Evolutionary conservation across 2,888 invertebrate species (phyloP), one percentile per base, ranked within the genome.

Genomic region (Agrilus biguttatus): DNA sequence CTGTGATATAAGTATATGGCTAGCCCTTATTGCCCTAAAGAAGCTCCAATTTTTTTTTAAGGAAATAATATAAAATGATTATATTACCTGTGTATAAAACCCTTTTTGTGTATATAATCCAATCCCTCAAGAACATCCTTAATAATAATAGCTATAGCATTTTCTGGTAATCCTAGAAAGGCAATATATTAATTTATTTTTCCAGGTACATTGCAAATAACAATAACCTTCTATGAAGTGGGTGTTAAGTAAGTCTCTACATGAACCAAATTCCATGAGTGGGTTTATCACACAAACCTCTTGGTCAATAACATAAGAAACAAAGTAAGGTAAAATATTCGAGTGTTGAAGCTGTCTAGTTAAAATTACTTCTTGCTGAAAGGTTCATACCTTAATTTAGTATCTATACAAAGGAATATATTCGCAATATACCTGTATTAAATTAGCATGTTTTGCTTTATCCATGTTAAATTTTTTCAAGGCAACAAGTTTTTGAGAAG

Each of bases 261-360:
- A 86, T 1, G 90, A 90, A 3, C 90, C 86, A 59, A 80, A 86
- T 21, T 78, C 81, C 83, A 89, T 85, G 8, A 88, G 70, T 0
- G 90, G 90, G 51, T 83, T 80, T 13, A 90, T 76, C 6, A 85
- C 75, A 65, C 81, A 86, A 32, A 92, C 70, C 60, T 87, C 82
- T 36, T 75, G 74, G n/a, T 79, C 80, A 44, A 75, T 72, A 1
- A 89, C 82, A 66, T 90, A 91, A 4, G 84, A 77, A 32, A 80
- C 78, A 50, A 80, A 67, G 59, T 83, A 82, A 21, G 80, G 78
- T 36, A 89, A 69, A 42, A 92, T 75, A 62, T 88, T 85, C 4
- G 77, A 74, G 65, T 91, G 90, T 49, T 80, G 77, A 14, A 91
- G 69, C 58, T 86, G 84, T 49, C 80, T 75, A 47, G 83, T 81